Conservation (phyloP, 1,140 invertebrate species). For the Trissolcus basalis region DNA sequence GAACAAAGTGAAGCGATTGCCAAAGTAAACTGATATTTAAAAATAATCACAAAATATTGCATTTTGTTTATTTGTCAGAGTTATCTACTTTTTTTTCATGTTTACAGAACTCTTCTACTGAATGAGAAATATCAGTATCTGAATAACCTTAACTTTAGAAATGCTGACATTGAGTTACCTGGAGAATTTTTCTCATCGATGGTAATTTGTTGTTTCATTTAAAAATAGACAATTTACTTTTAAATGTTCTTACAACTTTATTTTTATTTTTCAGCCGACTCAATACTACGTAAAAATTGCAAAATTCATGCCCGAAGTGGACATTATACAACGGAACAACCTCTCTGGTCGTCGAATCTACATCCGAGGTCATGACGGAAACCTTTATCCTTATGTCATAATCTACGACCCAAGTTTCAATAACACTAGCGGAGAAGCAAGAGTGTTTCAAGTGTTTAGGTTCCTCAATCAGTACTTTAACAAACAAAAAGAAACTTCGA, state of each 20-base stretch:
- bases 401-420: slow-evolving; percentile 95
- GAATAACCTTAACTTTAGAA: slow-evolving; percentile 96
- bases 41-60: no score
- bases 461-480: slow-evolving; percentile 97
- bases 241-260: no score
- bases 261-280: slow-evolving; percentile 79
- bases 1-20: slow-evolving; percentile 92
- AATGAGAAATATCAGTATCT: no score
- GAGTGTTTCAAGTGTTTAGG: slow-evolving; percentile 92
- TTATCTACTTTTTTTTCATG: no score
- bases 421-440: slow-evolving; percentile 93
- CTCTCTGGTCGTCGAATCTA: slow-evolving; percentile 92
- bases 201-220: slow-evolving; percentile 22
- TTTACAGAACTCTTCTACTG: no score
- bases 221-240: no score
- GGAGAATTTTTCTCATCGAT: slow-evolving; percentile 93
- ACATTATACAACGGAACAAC: slow-evolving; percentile 98
- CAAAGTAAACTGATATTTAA: slow-evolving; percentile 82
- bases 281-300: slow-evolving; percentile 95
- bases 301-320: slow-evolving; percentile 96
- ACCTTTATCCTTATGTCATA: slow-evolving; percentile 97
- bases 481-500: slow-evolving; percentile 96
- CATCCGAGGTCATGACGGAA: slow-evolving; percentile 96
- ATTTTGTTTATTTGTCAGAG: no score
- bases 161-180: slow-evolving; percentile 96